phyloP scores from a whole-genome alignment of 2,797 vertebrate species.

The Pangasius mekongensis region DNA sequence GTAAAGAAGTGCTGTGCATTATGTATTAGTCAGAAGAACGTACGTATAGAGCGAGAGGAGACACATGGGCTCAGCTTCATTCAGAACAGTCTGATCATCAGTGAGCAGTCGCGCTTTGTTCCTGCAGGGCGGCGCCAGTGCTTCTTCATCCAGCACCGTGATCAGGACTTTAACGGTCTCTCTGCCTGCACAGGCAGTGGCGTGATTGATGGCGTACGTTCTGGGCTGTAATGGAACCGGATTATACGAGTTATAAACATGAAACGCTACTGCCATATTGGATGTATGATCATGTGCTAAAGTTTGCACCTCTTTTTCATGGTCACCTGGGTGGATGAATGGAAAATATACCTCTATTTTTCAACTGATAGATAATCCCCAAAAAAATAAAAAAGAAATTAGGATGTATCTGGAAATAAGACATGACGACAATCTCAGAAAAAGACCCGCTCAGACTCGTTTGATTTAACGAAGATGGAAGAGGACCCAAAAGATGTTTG shows the following conservation, averaged over 20 bases:
- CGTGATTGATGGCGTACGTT: constrained; percentile 87
- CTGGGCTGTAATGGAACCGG: constrained; percentile 78
- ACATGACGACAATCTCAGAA: not conserved
- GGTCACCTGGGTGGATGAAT: not conserved
- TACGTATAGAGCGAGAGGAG: constrained; percentile 85
- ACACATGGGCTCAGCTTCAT: constrained; percentile 67
- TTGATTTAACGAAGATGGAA: not conserved
- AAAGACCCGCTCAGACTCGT: not conserved
- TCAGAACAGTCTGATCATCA: constrained; percentile 72
- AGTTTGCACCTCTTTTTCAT: not conserved
- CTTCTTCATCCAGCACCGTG: constrained; percentile 88
- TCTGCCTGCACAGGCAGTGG: constrained; percentile 86
- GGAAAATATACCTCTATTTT: not conserved
- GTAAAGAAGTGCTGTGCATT: not conserved
- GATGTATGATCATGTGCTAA: not conserved
- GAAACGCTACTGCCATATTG: not conserved
- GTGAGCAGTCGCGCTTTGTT: constrained; percentile 88
- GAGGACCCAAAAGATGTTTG: not conserved
- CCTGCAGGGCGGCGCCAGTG: constrained; percentile 73
- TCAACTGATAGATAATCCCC: not conserved
- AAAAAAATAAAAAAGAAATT: not conserved
- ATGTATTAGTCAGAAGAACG: not conserved
- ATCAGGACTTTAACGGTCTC: constrained; percentile 86
- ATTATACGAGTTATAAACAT: no score
- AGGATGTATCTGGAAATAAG: not conserved